Percentiles rank a stretch among this genome's conserved stretches.
These are phyloP conservation scores for Bombyx mori DNA, from an alignment of 1,140 invertebrate species.

Conservation along the genomic window DNA sequence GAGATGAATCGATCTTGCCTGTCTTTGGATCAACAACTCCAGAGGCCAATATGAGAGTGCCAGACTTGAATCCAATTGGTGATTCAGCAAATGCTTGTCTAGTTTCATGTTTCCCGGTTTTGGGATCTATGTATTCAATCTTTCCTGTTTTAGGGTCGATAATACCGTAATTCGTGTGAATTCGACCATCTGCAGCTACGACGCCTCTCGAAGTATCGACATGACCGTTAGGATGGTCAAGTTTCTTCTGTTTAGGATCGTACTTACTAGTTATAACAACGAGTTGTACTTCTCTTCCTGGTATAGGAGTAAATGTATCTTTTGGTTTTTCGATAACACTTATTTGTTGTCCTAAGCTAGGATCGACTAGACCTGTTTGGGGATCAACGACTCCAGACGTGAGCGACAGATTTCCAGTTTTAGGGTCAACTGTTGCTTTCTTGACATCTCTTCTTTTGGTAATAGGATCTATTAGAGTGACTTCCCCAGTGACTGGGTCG, in stretches of 20 bases:
- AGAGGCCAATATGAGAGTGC: constrained; percentile 60
- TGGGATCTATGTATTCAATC: constrained; percentile 66
- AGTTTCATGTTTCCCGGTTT: constrained; percentile 67
- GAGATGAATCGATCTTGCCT: constrained; percentile 68
- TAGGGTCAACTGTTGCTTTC: constrained; percentile 67
- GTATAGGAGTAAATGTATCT: constrained; percentile 50
- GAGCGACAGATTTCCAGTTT: constrained; percentile 67
- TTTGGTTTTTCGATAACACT: constrained; percentile 65
- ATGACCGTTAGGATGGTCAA: constrained; percentile 71
- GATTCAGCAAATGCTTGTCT: constrained; percentile 70
- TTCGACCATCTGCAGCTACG: constrained; percentile 62
- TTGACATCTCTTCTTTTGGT: constrained; percentile 49
- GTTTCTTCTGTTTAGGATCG: constrained; percentile 71
- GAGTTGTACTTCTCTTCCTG: constrained; percentile 66
- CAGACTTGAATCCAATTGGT: constrained; percentile 42
- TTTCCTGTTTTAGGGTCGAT: constrained; percentile 72
- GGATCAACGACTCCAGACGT: constrained; percentile 76
- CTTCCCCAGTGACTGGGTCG: constrained; percentile 65
- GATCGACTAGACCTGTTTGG: constrained; percentile 72
- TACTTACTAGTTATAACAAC: constrained; percentile 72
- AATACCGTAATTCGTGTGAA: constrained; percentile 73
- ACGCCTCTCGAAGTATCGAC: constrained; percentile 68
- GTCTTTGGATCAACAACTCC: constrained; percentile 72
- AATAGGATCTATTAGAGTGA: constrained; percentile 52
- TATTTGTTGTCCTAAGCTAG: constrained; percentile 71